phyloP scores from a whole-genome alignment of 2,797 vertebrate species.

The Chaenodraco wilsoni region DNA sequence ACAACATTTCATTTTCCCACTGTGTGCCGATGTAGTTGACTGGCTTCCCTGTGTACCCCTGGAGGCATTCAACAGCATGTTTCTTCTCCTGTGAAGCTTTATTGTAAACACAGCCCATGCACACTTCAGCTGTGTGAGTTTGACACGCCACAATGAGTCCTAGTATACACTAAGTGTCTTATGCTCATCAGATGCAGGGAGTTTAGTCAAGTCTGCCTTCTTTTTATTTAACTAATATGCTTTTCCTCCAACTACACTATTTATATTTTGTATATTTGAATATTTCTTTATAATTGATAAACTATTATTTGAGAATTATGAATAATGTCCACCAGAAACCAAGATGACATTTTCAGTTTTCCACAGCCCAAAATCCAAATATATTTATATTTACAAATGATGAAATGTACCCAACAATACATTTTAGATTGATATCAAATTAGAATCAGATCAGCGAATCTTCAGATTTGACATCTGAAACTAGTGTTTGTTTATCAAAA shows the following conservation, averaged over 20 bases:
- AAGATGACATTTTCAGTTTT: background rate
- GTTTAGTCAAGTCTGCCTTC: background rate
- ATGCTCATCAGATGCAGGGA: background rate
- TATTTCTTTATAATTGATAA: background rate
- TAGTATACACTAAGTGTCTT: background rate
- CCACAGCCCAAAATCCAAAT: background rate
- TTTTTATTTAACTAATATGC: background rate
- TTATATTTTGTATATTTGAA: background rate
- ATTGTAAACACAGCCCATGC: slow-evolving; percentile 19
- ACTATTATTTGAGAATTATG: background rate
- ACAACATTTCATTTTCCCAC: slow-evolving; percentile 71
- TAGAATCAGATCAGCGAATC: background rate
- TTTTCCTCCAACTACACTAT: background rate
- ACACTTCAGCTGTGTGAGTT: slow-evolving; percentile 15
- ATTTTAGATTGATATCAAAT: background rate
- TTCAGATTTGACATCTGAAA: background rate
- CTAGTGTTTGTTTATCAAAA: background rate
- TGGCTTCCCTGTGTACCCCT: slow-evolving; percentile 49
- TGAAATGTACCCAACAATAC: background rate
- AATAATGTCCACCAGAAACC: background rate
- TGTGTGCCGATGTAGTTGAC: slow-evolving; percentile 63
- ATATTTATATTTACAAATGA: background rate
- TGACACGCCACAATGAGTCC: background rate
- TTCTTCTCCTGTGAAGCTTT: slow-evolving; percentile 27
- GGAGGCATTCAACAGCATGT: slow-evolving; percentile 38